phyloP scores from a whole-genome alignment of 2,888 invertebrate genomes.

The Tiphia femorata region DNA sequence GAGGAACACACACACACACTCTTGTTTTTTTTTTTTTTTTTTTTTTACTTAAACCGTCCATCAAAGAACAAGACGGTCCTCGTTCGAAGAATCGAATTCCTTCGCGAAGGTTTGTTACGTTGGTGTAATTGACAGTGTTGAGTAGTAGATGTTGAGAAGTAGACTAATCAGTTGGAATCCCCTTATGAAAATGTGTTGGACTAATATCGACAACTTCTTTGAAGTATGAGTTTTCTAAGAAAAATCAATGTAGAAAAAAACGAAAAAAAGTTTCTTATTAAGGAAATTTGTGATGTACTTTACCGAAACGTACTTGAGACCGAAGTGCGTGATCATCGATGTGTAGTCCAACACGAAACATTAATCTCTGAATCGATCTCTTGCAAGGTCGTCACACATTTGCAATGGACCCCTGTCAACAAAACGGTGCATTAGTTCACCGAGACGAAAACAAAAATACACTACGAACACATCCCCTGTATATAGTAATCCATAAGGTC shows the following conservation, averaged over 20 bases:
- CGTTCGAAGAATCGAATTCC: slow-evolving; percentile 2
- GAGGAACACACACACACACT: not conserved
- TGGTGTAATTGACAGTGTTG: slow-evolving; percentile 12
- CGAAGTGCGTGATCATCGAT: no score
- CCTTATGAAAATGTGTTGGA: no score
- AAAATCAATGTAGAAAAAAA: not conserved
- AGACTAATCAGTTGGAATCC: slow-evolving; percentile 37
- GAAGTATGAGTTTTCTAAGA: not conserved
- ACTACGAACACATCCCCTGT: no score
- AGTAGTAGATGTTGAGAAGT: slow-evolving; percentile 29
- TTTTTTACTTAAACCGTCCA: slow-evolving; percentile 35
- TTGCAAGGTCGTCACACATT: no score
- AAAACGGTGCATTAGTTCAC: no score
- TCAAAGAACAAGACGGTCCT: slow-evolving; percentile 32
- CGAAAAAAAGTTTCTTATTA: not conserved
- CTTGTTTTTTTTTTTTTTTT: not conserved
- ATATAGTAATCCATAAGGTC: no score
- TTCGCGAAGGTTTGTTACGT: slow-evolving; percentile 7
- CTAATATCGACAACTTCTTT: not conserved
- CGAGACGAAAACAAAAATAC: no score
- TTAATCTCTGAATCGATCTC: no score
- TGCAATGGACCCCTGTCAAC: no score
- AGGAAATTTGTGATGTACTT: not conserved
- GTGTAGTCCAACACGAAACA: no score
- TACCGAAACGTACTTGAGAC: no score